Base-by-base conservation (phyloP, 2,113 vertebrate genomes). In the Odontophorus gujanensis region DNA sequence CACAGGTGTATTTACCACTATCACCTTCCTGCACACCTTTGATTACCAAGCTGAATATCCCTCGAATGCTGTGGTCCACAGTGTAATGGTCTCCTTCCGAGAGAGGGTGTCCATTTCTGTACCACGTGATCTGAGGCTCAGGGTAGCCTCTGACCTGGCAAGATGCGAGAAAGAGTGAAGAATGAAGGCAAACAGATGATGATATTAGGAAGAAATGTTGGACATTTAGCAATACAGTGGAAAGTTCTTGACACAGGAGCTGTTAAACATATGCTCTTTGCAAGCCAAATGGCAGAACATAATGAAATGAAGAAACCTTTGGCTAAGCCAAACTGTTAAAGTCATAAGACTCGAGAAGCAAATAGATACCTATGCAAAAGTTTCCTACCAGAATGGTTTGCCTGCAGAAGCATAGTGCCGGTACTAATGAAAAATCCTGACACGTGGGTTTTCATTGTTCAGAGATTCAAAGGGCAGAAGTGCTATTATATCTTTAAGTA, bases 101-200 rank as follows among this genome's bases (percentile, higher is more conserved):
- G 83, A 99, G 84, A 67, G 97, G 96, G 34, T 98, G 98, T 26
- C 98, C 98, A 30, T 98, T 98, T 96, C 98, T 98, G 96, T 98
- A 98, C 99, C 99, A 99, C 0, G 97, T 98, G 93, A 99, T 98
- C 62, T 97, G 98, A 22, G 99, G 98, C 69, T 99, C 98, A 3
- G 99, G 99, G 89, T 96, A 97, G 36, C 99, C 99, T 62, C 97
- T 96, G 47, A 99, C 98, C 99, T 99, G 97, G 22, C 93, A 93
- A 87, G n/a, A 94, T 32, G 34, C 9, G 61, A 76, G 24, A 81
- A 15, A 38, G 47, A 84, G 32, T 32, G 51, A 78, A 75, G 63
- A 87, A 61, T 77, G 72, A 94, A 77, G 24, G 40, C 38, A 67
- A 90, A 89, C 61, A 92, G 87, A 85, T 96, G 91, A 95, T 67